Conservation (phyloP, 2,888 invertebrate genomes). For the Autographa gamma region DNA sequence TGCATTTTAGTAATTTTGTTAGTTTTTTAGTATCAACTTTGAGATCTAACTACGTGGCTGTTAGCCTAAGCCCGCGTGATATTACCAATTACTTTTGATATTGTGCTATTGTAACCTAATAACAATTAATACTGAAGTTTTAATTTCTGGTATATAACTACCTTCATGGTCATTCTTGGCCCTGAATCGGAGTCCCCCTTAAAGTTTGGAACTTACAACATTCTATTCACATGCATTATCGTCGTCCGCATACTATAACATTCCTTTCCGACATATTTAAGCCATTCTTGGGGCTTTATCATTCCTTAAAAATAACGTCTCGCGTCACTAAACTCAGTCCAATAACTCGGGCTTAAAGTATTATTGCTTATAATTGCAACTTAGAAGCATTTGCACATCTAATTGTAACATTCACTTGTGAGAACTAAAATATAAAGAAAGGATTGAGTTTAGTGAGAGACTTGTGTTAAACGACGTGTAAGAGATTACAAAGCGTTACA, state of each 20-base stretch:
- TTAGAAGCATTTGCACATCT: neutral
- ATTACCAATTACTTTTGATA: neutral
- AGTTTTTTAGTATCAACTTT: neutral
- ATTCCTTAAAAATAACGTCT: slow-evolving; percentile 46
- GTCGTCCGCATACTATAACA: neutral
- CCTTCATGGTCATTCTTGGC: neutral
- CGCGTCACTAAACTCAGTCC: slow-evolving; percentile 24
- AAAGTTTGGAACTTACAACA: slow-evolving; percentile 19
- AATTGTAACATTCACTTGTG: neutral
- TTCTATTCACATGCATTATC: slow-evolving; percentile 1
- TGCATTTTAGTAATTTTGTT: neutral
- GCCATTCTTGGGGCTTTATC: slow-evolving; percentile 35
- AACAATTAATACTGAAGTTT: slow-evolving; percentile 1
- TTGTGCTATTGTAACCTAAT: neutral
- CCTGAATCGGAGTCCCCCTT: neutral
- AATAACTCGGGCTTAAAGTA: slow-evolving; percentile 3
- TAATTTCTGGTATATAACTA: neutral
- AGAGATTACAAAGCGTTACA: slow-evolving; percentile 38
- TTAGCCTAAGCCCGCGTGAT: slow-evolving; percentile 1
- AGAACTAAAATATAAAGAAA: slow-evolving; percentile 12
- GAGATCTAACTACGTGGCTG: neutral
- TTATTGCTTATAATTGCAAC: slow-evolving; percentile 14
- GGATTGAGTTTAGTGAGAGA: slow-evolving; percentile 22
- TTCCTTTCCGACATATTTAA: slow-evolving; percentile 25
- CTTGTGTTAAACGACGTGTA: slow-evolving; percentile 17